Evolutionary conservation across 2,113 vertebrate genomes (phyloP).

Genomic region (Gobio gobio): DNA sequence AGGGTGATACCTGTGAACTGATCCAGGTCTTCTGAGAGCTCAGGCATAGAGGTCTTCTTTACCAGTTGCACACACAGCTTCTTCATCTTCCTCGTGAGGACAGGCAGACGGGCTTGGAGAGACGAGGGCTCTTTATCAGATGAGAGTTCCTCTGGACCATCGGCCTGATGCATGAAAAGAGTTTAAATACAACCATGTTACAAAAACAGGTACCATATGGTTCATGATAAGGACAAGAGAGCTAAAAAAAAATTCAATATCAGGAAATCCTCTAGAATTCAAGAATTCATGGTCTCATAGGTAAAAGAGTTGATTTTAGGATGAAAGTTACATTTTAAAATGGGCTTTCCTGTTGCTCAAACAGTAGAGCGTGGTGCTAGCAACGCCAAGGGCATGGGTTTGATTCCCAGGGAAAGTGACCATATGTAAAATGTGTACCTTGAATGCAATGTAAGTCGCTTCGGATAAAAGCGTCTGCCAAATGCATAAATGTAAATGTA

Average conservation of each 20-base stretch:
- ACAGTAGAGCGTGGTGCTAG: too few relatives aligned
- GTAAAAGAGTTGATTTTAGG: too few relatives aligned
- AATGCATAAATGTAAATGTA: too few relatives aligned
- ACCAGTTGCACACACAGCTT: constrained; percentile 84
- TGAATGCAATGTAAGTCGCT: too few relatives aligned
- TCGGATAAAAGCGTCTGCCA: too few relatives aligned
- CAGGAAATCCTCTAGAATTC: background rate
- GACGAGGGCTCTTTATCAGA: constrained; percentile 53
- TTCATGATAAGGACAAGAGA: background rate
- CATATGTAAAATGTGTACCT: too few relatives aligned
- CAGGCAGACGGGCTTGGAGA: constrained; percentile 84
- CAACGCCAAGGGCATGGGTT: too few relatives aligned
- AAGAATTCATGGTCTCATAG: background rate
- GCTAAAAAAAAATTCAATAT: background rate
- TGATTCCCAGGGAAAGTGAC: too few relatives aligned
- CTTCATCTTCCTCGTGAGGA: constrained; percentile 86
- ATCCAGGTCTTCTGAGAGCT: constrained; percentile 87
- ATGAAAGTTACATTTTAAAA: too few relatives aligned
- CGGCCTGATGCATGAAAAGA: constrained; percentile 55
- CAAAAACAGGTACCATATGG: constrained; percentile 1
- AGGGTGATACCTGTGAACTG: constrained; percentile 82
- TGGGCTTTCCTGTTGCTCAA: too few relatives aligned
- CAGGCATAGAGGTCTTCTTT: constrained; percentile 78
- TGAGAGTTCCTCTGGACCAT: constrained; percentile 57
- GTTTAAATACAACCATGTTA: constrained; percentile 10